Conservation (phyloP, 2,888 invertebrate species). For the Merodon equestris region DNA sequence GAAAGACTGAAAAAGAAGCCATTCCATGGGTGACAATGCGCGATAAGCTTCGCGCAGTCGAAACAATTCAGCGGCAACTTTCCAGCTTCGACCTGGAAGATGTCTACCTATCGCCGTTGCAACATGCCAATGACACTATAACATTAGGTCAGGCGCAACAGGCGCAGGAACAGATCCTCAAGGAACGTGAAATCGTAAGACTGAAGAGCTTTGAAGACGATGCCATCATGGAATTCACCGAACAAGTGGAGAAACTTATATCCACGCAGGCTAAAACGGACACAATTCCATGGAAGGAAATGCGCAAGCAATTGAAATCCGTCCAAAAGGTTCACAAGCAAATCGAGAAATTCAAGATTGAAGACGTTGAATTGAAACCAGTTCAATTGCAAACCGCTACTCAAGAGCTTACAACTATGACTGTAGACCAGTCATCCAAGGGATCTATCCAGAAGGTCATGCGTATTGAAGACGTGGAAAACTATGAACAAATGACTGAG, state of each 20-base stretch:
- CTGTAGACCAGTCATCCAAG: conserved; percentile 78
- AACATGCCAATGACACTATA: conserved; percentile 58
- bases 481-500: conserved; percentile 72
- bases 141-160: conserved; percentile 71
- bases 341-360: conserved; percentile 78
- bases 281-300: conserved; percentile 77
- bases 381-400: conserved; percentile 78
- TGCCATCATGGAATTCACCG: conserved; percentile 78
- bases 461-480: conserved; percentile 75
- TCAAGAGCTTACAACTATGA: conserved; percentile 82
- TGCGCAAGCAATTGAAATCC: conserved; percentile 77
- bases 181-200: conserved; percentile 77
- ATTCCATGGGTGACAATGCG: conserved; percentile 78
- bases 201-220: conserved; percentile 77
- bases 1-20: conserved; percentile 77
- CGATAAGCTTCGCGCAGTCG: conserved; percentile 76
- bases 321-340: conserved; percentile 78
- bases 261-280: conserved; percentile 75
- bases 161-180: conserved; percentile 77
- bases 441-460: conserved; percentile 74
- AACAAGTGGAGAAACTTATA: conserved; percentile 77
- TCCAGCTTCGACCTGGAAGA: conserved; percentile 78
- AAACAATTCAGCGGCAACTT: conserved; percentile 77
- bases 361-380: conserved; percentile 79
- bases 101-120: conserved; percentile 74